Evolutionary conservation across 2,888 invertebrate species (phyloP).

Genomic region (Macrophya alboannulata): DNA sequence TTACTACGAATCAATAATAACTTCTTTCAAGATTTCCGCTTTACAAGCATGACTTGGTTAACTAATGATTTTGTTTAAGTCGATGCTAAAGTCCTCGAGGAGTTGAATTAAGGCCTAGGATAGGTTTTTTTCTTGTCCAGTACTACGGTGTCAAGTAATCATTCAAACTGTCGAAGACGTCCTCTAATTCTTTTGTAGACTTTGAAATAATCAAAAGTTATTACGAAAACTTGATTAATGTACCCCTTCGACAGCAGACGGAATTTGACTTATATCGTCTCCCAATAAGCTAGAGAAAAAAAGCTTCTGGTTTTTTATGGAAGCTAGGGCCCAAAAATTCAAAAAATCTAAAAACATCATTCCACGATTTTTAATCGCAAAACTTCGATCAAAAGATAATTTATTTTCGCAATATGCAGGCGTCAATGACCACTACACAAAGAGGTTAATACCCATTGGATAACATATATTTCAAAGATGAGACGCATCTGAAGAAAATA

Average conservation of each 20-base stretch:
- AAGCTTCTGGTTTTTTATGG: neutral
- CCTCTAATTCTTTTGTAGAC: neutral
- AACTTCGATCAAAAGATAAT: neutral
- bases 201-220: neutral
- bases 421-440: neutral
- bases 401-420: neutral
- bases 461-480: neutral
- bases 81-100: neutral
- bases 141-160: neutral
- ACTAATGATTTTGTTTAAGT: neutral
- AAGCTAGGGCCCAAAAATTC: neutral
- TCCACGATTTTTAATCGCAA: neutral
- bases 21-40: neutral
- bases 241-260: neutral
- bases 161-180: neutral
- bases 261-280: neutral
- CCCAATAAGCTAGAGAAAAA: neutral
- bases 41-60: neutral
- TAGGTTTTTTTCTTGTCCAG: neutral
- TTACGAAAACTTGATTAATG: neutral
- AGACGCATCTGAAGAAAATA: neutral
- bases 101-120: neutral
- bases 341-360: neutral
- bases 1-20: constrained; percentile 1
- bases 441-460: neutral